These are phyloP conservation scores for Hippasteria phrygiana DNA, from an alignment of 53 echinoderm and acorn worm species.

Conservation along the genomic window DNA sequence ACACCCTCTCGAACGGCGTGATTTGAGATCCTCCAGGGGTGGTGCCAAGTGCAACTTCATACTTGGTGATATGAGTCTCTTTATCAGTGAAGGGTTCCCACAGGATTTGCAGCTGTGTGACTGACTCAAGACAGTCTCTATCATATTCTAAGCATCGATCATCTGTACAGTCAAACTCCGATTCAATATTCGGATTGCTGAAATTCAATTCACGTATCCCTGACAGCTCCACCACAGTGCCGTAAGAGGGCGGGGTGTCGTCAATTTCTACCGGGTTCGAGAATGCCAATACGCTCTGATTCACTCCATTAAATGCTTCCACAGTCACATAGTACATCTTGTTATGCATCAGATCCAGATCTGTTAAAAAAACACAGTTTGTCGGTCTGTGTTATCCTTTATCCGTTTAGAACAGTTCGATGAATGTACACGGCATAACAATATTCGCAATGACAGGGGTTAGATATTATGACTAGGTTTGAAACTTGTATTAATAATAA, in stretches of 20 bases:
- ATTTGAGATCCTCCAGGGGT: slow-evolving; percentile 68
- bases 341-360: slow-evolving; percentile 38
- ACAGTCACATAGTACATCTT: slow-evolving; percentile 20
- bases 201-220: neutral
- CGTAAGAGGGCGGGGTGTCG: slow-evolving; percentile 15
- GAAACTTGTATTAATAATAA: no score
- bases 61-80: slow-evolving; percentile 52
- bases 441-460: no score
- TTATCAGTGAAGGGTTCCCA: slow-evolving; percentile 66
- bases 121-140: slow-evolving; percentile 42
- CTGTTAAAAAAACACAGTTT: neutral
- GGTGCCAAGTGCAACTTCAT: slow-evolving; percentile 66
- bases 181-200: neutral
- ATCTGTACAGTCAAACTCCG: neutral
- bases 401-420: no score
- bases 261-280: slow-evolving; percentile 18
- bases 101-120: slow-evolving; percentile 27
- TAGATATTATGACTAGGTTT: no score
- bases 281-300: slow-evolving; percentile 40
- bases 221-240: slow-evolving; percentile 23
- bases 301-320: slow-evolving; percentile 30
- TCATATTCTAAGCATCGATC: slow-evolving; percentile 15
- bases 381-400: no score
- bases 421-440: no score
- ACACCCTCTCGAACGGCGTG: neutral